Base-by-base conservation (phyloP, 1,140 invertebrate species). In the Batillaria attramentaria region DNA sequence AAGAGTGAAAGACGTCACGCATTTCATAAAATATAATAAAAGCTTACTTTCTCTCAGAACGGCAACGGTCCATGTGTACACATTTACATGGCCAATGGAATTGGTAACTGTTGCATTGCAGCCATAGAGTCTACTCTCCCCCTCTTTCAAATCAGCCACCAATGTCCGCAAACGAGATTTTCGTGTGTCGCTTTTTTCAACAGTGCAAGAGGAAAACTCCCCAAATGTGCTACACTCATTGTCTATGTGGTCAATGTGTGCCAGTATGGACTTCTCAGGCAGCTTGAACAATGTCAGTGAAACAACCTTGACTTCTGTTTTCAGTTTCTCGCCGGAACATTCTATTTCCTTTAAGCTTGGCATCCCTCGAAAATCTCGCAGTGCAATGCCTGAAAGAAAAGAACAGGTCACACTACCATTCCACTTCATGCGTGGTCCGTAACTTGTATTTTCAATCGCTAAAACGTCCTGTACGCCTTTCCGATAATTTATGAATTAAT, bases 331-430 rank as follows among this genome's bases (percentile, higher is more conserved):
- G 18, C 73, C 73, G 24, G 16, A 75, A 39, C 73, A 75, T 75
- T 60, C 73, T 39, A 75, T 57, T 75, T 75, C 73, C 73, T 75
- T 50, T 50, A 75, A 24, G 31, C 73, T 75, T 10, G 73, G 57
- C n/a, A n/a, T n/a, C n/a, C n/a, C n/a, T n/a, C 50, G 43, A 31
- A 70, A 70, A 70, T 70, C n/a, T 1, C 68, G 68, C 10, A 28
- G 10, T 3, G 39, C 33, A 39, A 70, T 70, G 13, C 68, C 68
- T 70, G 68, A 37, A 46, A 70, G n/a, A n/a, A n/a, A n/a, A n/a
- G n/a, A n/a, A n/a, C n/a, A n/a, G n/a, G n/a, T n/a, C n/a, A 50
- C n/a, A n/a, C n/a, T n/a, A n/a, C n/a, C n/a, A n/a, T n/a, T n/a
- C n/a, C n/a, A n/a, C n/a, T n/a, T n/a, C n/a, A n/a, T n/a, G n/a